Base-by-base conservation (phyloP, 1,140 invertebrate genomes). In the Lepidostoma basale region DNA sequence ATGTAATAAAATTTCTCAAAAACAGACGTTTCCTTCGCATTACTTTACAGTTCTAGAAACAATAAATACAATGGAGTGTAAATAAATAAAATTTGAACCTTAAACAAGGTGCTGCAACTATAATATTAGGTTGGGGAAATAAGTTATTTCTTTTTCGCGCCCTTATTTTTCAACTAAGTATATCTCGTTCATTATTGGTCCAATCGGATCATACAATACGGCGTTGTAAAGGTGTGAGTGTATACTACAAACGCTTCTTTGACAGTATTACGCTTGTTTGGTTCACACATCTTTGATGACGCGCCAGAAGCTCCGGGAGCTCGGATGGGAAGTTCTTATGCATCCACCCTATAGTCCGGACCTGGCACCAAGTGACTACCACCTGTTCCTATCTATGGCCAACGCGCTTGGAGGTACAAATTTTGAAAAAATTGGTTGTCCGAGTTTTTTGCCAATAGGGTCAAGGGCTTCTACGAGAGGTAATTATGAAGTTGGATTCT, bases 251-350 rank as follows among this genome's bases (percentile, higher is more conserved):
- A 59, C 54, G 26, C 26, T 59, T 36, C 12, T 6, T 20, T 26
- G 18, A 59, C 30, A 59, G 25, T 39, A 36, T 36, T 59, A 12
- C 30, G 60, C 67, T 73, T 78, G 44, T 73, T 77, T 23, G 47
- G 22, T 59, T 36, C 3, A 45, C n/a, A 45, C 42, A 45, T 45
- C 42, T 45, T 45, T 45, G 42, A 45, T 45, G 42, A 45, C 42
- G 42, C 42, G 12, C 8, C 42, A 45, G 42, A 45, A 45, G 42
- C 2, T 45, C 42, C 42, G 42, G 14, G 42, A 45, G 42, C 18
- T 45, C 42, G 42, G 47, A 26, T 25, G 25, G 25, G 10, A 25
- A 52, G 20, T 52, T 23, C 22, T 23, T 12, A 52, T 52, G 25
- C 20, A 25, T 52, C 20, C 25, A 25, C 6, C 20, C 25, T 23